Evolutionary conservation across 2,888 invertebrate genomes (phyloP), one percentile per base, ranked within the genome.

Genomic region (Gymnoscelis rufifasciata): DNA sequence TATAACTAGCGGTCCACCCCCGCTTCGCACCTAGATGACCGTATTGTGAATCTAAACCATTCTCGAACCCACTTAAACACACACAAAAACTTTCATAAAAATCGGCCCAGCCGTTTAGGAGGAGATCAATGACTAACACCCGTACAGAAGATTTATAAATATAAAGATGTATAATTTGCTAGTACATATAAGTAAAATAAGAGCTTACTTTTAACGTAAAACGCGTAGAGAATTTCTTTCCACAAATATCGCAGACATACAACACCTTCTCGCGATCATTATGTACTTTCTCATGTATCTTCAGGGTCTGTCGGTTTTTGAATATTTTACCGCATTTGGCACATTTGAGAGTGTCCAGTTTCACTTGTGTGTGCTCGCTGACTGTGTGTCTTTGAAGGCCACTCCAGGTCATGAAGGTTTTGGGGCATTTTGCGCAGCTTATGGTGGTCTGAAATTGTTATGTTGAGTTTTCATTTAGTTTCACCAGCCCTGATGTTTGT

Each of bases 191-290:
- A n/a, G n/a, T n/a, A n/a, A n/a, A n/a, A n/a, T n/a, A n/a, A n/a
- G n/a, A n/a, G n/a, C 56, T 58, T 61, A 81, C 84, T 68, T 71
- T 75, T 15, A 86, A 68, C 40, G 66, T 68, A 48, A 68, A 64
- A 30, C 68, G 63, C 1, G 73, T 70, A 4, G 73, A 71, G 37
- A 71, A 78, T n/a, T 66, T 73, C 51, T 75, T 81, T 0, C 88
- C 88, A 30, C 88, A 89, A 0, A 83, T 59, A 54, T 88, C 78
- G 44, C 88, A 89, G 12, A 88, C 73, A 38, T 62, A 68, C 7
- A 68, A 37, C 24, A 60, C 71, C 14, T 72, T 64, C 10, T 74
- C 67, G 0, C 58, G 65, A 24, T 86, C 83, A 10, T 61, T 62
- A 39, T 88, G 88, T 8, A 62, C 60, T 38, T 74, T 72, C 37